phyloP scores from a whole-genome alignment of 2,797 vertebrate genomes.

The Mormyrus hasselquistii region DNA sequence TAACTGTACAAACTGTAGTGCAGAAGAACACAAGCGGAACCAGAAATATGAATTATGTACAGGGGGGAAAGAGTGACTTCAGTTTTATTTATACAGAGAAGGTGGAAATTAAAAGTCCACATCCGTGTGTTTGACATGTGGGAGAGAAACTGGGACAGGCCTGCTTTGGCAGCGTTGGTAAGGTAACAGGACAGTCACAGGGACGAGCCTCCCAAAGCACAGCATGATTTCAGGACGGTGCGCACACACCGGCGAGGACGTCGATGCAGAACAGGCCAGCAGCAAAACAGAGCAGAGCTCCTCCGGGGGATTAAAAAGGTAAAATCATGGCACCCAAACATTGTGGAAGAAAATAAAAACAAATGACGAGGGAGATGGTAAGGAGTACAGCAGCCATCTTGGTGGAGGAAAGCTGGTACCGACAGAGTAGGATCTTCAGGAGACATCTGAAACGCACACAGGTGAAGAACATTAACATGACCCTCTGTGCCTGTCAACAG shows the following conservation, averaged over 20 bases:
- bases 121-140: slow-evolving; percentile 51
- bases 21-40: slow-evolving; percentile 17
- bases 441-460: slow-evolving; percentile 70
- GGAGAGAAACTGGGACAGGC: slow-evolving; percentile 38
- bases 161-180: slow-evolving; percentile 55
- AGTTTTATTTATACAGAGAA: slow-evolving; percentile 66
- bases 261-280: slow-evolving; percentile 49
- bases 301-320: slow-evolving; percentile 52
- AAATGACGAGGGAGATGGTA: slow-evolving; percentile 37
- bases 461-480: not conserved
- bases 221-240: slow-evolving; percentile 40
- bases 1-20: slow-evolving; percentile 26
- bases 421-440: slow-evolving; percentile 67
- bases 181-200: slow-evolving; percentile 59
- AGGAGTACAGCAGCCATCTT: slow-evolving; percentile 66
- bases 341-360: slow-evolving; percentile 37
- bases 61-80: slow-evolving; percentile 40
- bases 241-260: slow-evolving; percentile 16
- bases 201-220: slow-evolving; percentile 64
- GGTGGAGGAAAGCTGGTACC: slow-evolving; percentile 65
- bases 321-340: slow-evolving; percentile 66
- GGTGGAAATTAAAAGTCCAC: slow-evolving; percentile 53
- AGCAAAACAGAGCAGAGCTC: slow-evolving; percentile 56
- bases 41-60: slow-evolving; percentile 16
- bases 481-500: not conserved